These are phyloP conservation scores for Azemiops feae DNA, from an alignment of 2,113 vertebrate genomes.

Conservation along the genomic window DNA sequence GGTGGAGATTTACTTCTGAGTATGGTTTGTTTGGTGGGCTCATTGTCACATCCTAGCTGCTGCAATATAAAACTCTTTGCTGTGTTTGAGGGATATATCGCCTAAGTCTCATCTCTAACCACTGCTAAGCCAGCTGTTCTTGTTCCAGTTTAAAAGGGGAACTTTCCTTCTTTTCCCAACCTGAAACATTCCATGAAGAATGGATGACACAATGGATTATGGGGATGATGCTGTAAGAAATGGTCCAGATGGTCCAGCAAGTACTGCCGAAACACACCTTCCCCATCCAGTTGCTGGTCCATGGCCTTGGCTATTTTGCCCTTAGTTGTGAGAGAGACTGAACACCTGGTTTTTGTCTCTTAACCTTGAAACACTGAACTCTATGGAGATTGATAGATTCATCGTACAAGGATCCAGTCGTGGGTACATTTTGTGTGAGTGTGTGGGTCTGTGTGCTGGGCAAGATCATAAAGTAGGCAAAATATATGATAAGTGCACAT, in stretches of 20 bases:
- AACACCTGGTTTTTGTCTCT: neutral
- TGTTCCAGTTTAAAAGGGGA: neutral
- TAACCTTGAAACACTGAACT: neutral
- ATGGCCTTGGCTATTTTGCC: neutral
- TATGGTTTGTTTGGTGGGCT: neutral
- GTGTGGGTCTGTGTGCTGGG: neutral
- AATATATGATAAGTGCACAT: neutral
- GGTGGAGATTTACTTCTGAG: neutral
- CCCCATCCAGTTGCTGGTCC: neutral
- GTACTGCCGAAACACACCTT: neutral
- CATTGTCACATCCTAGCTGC: neutral
- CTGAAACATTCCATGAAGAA: neutral
- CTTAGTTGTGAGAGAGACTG: neutral
- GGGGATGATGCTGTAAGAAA: neutral
- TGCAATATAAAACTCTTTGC: neutral
- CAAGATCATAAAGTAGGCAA: neutral
- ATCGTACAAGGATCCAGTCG: neutral
- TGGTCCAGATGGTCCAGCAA: neutral
- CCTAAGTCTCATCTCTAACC: neutral
- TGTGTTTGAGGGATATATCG: neutral
- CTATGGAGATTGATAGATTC: neutral
- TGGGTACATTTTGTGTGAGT: neutral
- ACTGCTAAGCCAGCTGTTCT: neutral
- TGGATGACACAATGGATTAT: neutral
- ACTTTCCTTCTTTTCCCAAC: neutral